Conservation (phyloP, 2,113 vertebrate genomes). For the Entelurus aequoreus region DNA sequence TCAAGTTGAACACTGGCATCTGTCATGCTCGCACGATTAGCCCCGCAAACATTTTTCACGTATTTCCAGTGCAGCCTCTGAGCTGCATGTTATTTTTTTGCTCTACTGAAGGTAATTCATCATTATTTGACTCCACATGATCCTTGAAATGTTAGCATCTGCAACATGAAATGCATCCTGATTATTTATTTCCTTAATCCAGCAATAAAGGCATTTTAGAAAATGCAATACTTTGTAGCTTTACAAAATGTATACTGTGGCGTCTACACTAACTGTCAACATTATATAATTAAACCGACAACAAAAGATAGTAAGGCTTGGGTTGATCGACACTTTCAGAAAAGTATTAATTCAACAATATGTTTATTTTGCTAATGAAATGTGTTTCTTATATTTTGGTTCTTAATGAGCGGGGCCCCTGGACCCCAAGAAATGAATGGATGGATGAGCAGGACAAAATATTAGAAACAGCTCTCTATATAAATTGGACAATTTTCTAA, state of each 20-base stretch:
- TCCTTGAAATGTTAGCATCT: slow-evolving; percentile 39
- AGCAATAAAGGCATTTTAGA: slow-evolving; percentile 4
- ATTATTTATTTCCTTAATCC: slow-evolving; percentile 17
- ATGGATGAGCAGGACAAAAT: too few relatives aligned
- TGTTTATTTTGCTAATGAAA: too few relatives aligned
- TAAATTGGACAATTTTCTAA: too few relatives aligned
- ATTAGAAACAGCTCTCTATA: too few relatives aligned
- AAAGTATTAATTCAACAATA: too few relatives aligned
- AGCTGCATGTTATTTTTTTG: slow-evolving; percentile 20
- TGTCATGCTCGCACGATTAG: slow-evolving; percentile 39
- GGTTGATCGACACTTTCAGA: too few relatives aligned
- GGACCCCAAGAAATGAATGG: too few relatives aligned
- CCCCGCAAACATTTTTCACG: slow-evolving; percentile 35
- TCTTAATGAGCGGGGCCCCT: too few relatives aligned
- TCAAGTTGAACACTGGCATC: slow-evolving; percentile 40
- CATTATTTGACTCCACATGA: slow-evolving; percentile 36
- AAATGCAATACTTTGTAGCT: slow-evolving; percentile 34
- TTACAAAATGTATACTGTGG: slow-evolving; percentile 7
- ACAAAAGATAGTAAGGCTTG: not conserved
- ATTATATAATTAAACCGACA: not conserved
- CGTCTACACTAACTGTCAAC: not conserved
- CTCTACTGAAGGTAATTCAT: slow-evolving; percentile 32
- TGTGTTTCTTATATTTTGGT: too few relatives aligned
- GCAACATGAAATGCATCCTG: slow-evolving; percentile 38
- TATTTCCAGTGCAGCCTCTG: slow-evolving; percentile 26